Conservation (phyloP, 2,888 invertebrate genomes). For the Eupithecia subfuscata region DNA sequence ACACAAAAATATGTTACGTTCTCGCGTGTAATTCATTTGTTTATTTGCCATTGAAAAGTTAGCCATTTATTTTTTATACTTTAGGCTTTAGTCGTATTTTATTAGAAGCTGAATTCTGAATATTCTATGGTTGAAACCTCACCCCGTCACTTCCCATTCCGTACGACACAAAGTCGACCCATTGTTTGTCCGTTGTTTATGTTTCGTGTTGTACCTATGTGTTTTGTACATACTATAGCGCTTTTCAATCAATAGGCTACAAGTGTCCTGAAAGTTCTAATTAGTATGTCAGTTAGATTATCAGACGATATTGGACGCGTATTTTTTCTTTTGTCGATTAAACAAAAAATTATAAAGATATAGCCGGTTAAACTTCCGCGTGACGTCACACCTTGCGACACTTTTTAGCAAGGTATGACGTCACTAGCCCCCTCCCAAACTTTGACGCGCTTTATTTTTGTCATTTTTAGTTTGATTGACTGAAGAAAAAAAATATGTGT, state of each 20-base stretch:
- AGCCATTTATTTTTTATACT: slow-evolving; percentile 25
- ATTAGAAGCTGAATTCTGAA: slow-evolving; percentile 28
- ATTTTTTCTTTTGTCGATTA: too few relatives aligned
- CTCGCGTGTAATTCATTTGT: slow-evolving; percentile 31
- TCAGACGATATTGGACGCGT: too few relatives aligned
- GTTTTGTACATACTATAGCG: slow-evolving; percentile 34
- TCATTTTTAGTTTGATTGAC: too few relatives aligned
- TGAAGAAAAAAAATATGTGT: too few relatives aligned
- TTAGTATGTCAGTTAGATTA: too few relatives aligned
- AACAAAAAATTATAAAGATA: too few relatives aligned
- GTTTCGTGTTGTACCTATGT: slow-evolving; percentile 46
- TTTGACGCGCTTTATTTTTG: too few relatives aligned
- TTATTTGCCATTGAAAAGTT: slow-evolving; percentile 39
- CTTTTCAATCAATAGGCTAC: slow-evolving; percentile 41
- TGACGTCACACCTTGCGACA: too few relatives aligned
- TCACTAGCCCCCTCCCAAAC: too few relatives aligned
- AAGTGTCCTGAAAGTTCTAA: too few relatives aligned
- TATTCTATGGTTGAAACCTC: slow-evolving; percentile 43
- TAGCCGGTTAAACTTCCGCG: too few relatives aligned
- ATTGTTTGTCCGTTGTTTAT: slow-evolving; percentile 69
- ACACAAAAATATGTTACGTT: slow-evolving; percentile 46
- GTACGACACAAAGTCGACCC: slow-evolving; percentile 80
- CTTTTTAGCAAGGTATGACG: too few relatives aligned
- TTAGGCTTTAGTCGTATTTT: slow-evolving; percentile 30
- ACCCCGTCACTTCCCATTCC: slow-evolving; percentile 59